Conservation (phyloP, 2,113 vertebrate species). For the Lucifuga dentata region DNA sequence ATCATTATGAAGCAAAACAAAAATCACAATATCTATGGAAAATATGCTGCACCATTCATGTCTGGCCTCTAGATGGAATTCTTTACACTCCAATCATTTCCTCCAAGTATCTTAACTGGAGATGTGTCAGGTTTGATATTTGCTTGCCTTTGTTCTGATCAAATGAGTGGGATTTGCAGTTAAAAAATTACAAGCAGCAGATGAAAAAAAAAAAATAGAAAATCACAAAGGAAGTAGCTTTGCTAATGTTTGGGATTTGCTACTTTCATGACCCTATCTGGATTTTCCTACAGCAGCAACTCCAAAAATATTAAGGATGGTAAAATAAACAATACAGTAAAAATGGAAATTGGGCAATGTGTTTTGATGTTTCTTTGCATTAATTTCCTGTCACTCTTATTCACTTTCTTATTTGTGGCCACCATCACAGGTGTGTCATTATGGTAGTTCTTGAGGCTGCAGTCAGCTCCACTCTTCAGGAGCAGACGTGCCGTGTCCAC, state of each 20-base stretch:
- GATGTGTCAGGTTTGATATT: slow-evolving; percentile 22
- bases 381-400: slow-evolving; percentile 1
- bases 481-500: slow-evolving; percentile 85
- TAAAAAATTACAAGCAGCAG: slow-evolving; percentile 2
- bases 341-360: background rate
- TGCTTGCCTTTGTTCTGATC: slow-evolving; percentile 15
- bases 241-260: slow-evolving; percentile 1
- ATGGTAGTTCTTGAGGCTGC: slow-evolving; percentile 91
- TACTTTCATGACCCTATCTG: slow-evolving; percentile 1
- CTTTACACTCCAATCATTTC: background rate
- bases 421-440: slow-evolving; percentile 92
- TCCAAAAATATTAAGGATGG: background rate
- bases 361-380: background rate
- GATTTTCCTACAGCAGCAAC: slow-evolving; percentile 7
- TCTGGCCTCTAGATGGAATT: slow-evolving; percentile 69
- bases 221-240: slow-evolving; percentile 1
- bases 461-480: slow-evolving; percentile 89
- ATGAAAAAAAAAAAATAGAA: no score
- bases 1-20: background rate
- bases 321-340: background rate
- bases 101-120: background rate
- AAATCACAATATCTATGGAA: no score
- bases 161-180: slow-evolving; percentile 36
- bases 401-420: slow-evolving; percentile 89
- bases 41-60: slow-evolving; percentile 23